Base-by-base conservation (phyloP, 2,113 vertebrate species). In the Perca flavescens region DNA sequence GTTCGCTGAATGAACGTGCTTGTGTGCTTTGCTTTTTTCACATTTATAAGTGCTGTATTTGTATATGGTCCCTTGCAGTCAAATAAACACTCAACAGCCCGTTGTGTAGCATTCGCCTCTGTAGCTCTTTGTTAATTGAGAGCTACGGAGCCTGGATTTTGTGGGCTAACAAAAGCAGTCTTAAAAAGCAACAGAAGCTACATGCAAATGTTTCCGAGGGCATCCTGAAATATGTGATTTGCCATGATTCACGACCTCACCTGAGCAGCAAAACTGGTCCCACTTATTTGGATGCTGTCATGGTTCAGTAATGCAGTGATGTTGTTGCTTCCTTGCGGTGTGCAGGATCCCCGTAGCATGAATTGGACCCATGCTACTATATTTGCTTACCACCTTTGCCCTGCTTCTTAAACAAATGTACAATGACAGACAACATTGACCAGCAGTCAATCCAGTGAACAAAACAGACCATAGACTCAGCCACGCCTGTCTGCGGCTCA, bases 371-470 rank as follows among this genome's bases (percentile, higher is more conserved):
- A 5, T 34, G 31, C 9, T 43, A 13, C 81, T 56, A 63, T 11
- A 82, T 91, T 89, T 91, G 88, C 50, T 69, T 88, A 16, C 63
- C 19, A 66, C 11, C n/a, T 84, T 80, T 72, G 68, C 6, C 49
- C 80, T 89, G 46, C 88, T 90, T 93, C 91, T 93, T 85, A 92
- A 87, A 81, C 90, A 92, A 93, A 93, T 90, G 78, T 43, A 58
- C 53, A 60, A 14, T 50, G 64, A 63, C 21, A 82, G 19, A 82
- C 67, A 77, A 58, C 81, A 60, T 3, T 40, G 31, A 77, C 61
- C 81, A 84, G 53, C 70, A 94, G 78, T 87, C 91, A 91, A 92
- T 92, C 40, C 19, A 49, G 49, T 21, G 22, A 19, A 68, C 62
- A 52, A 81, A 84, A 80, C 75, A 88, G 62, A 73, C 19, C 57